Percentiles rank a stretch among this genome's conserved stretches.
Conservation (phyloP, 2,888 invertebrate species). For the Drosophila borborema region DNA sequence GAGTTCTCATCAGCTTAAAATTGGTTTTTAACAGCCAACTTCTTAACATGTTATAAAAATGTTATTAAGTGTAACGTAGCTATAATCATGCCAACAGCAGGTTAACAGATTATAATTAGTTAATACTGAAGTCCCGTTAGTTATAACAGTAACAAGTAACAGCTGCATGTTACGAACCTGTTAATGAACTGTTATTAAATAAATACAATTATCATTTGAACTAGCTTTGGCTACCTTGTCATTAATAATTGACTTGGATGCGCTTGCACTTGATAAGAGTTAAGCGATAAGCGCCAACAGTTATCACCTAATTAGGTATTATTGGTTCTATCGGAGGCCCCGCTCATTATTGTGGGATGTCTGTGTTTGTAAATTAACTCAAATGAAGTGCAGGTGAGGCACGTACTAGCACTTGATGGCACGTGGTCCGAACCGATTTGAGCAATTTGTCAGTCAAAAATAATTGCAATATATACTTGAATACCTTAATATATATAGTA, state of each 20-base stretch:
- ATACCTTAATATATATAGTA: neutral
- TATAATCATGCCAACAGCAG: neutral
- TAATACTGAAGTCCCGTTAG: neutral
- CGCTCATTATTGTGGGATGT: neutral
- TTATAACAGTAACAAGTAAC: too few relatives aligned
- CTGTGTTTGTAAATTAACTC: neutral
- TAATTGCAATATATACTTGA: neutral
- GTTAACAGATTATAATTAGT: neutral
- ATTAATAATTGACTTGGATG: constrained; percentile 20
- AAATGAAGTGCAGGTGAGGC: constrained; percentile 20
- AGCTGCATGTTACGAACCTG: neutral
- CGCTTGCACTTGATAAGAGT: constrained; percentile 25
- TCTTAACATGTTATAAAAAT: neutral
- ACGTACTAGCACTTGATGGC: constrained; percentile 9
- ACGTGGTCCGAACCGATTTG: constrained; percentile 30
- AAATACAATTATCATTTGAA: neutral
- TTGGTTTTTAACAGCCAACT: neutral
- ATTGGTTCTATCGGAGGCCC: constrained; percentile 16
- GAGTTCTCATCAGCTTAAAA: neutral
- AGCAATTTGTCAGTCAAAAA: constrained; percentile 6
- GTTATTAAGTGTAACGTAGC: neutral
- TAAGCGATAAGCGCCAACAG: constrained; percentile 12
- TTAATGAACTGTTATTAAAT: neutral
- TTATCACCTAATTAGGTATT: constrained; percentile 24
- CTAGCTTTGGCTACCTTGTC: constrained; percentile 4